Conservation (phyloP, 1,140 invertebrate species). For the Ceratina calcarata region DNA sequence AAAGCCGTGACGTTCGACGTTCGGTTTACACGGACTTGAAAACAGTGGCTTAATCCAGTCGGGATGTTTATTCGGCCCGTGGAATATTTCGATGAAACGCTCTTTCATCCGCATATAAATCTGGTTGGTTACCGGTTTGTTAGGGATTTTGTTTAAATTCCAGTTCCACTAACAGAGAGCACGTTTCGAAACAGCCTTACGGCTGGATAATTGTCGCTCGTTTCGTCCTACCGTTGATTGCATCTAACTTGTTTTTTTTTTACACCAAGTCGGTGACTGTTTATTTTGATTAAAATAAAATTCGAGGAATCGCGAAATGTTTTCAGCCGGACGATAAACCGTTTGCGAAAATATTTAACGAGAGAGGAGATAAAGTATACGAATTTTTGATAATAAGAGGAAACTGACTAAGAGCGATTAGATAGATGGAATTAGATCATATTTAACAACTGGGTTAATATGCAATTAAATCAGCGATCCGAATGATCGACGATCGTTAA, state of each 20-base stretch:
- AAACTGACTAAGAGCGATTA: not conserved
- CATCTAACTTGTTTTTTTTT: too few species aligned
- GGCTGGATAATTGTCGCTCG: conserved; percentile 13
- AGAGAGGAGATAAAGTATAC: not conserved
- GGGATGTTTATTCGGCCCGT: conserved; percentile 16
- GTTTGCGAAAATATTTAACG: not conserved
- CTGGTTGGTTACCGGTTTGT: conserved; percentile 5
- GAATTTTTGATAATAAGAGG: too few species aligned
- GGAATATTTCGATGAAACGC: conserved; percentile 29
- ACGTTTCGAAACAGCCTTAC: not conserved
- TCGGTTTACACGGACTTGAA: not conserved
- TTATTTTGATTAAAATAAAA: too few species aligned
- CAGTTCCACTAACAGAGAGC: not conserved
- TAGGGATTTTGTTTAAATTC: conserved; percentile 14
- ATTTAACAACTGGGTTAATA: conserved; percentile 9
- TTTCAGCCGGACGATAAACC: not conserved
- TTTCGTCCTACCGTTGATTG: conserved; percentile 6
- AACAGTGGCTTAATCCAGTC: not conserved
- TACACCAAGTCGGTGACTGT: not conserved
- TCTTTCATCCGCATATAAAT: conserved; percentile 10
- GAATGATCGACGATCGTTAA: conserved; percentile 16
- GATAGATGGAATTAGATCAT: not conserved
- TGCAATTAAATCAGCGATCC: conserved; percentile 12
- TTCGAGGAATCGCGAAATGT: not conserved
- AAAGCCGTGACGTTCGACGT: not conserved